Percentiles rank a stretch among this genome's conserved stretches.
These are phyloP conservation scores for Clavelina lepadiformis DNA, from an alignment of 23 tunicate genomes.

Conservation along the genomic window DNA sequence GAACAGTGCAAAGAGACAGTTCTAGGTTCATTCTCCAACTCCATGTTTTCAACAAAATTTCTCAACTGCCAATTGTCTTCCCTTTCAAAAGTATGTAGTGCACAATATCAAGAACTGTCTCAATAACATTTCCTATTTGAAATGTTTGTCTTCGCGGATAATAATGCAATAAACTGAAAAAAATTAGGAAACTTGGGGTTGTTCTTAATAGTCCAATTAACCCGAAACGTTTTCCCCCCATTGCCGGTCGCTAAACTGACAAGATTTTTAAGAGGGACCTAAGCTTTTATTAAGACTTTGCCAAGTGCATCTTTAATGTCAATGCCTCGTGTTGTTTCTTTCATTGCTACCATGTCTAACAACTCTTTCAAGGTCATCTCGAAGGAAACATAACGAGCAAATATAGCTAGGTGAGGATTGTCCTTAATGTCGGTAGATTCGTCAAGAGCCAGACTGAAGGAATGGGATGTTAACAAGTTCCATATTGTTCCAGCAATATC, in stretches of 20 bases:
- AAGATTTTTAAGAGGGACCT: constrained; percentile 9
- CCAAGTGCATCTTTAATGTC: constrained; percentile 7
- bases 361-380: constrained; percentile 3
- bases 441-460: constrained; percentile 10
- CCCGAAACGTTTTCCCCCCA: constrained; percentile 18
- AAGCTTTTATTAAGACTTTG: constrained; percentile 8
- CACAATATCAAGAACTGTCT: too few species aligned
- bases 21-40: too few species aligned
- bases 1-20: too few species aligned
- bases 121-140: too few species aligned
- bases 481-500: constrained; percentile 7
- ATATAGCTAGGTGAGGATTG: constrained; percentile 8
- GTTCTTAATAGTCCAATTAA: constrained; percentile 6
- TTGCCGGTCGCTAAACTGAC: constrained; percentile 7
- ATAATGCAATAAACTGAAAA: constrained; percentile 7
- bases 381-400: constrained; percentile 9
- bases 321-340: constrained; percentile 2
- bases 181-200: background rate
- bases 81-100: too few species aligned
- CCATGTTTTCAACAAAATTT: too few species aligned
- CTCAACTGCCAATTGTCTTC: too few species aligned
- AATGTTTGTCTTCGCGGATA: constrained; percentile 8
- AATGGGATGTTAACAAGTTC: constrained; percentile 10
- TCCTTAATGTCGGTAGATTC: constrained; percentile 4
- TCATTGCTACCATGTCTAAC: constrained; percentile 3